These are phyloP conservation scores for Astreopora myriophthalma DNA, from an alignment of 64 coral and sea anemone species.

Conservation along the genomic window DNA sequence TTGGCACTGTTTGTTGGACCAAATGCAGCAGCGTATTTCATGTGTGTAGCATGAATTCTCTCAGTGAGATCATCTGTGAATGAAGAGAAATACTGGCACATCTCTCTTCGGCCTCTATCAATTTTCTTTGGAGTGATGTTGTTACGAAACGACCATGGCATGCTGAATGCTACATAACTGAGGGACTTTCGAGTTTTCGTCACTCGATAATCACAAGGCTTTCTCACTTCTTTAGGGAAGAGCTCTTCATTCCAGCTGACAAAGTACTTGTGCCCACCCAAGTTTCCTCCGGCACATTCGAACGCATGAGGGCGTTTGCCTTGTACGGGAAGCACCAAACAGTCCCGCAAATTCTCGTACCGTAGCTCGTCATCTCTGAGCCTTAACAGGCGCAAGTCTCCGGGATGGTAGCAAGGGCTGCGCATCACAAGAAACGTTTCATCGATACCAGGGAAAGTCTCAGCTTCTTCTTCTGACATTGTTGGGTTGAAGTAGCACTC, in stretches of 20 bases:
- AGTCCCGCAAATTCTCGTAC: constrained; percentile 61
- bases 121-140: not conserved
- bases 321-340: constrained; percentile 71
- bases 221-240: constrained; percentile 5
- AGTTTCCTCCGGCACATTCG: constrained; percentile 38
- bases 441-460: constrained; percentile 21
- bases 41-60: constrained; percentile 58
- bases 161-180: no score
- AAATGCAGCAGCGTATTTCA: constrained; percentile 43
- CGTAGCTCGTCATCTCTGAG: not conserved
- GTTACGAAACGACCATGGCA: not conserved
- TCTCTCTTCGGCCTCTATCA: constrained; percentile 14
- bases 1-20: constrained; percentile 40
- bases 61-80: constrained; percentile 19
- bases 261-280: constrained; percentile 77
- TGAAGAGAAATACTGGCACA: constrained; percentile 50
- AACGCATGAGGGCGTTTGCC: not conserved
- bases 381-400: constrained; percentile 71
- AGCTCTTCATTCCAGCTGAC: constrained; percentile 76
- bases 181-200: not conserved
- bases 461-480: not conserved
- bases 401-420: constrained; percentile 71
- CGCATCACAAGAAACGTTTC: constrained; percentile 54
- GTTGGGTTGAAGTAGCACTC: constrained; percentile 86
- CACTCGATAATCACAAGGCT: not conserved